Percentiles rank a stretch among this genome's conserved stretches.
Conservation (phyloP, 2,113 vertebrate genomes). For the Sapajus apella region DNA sequence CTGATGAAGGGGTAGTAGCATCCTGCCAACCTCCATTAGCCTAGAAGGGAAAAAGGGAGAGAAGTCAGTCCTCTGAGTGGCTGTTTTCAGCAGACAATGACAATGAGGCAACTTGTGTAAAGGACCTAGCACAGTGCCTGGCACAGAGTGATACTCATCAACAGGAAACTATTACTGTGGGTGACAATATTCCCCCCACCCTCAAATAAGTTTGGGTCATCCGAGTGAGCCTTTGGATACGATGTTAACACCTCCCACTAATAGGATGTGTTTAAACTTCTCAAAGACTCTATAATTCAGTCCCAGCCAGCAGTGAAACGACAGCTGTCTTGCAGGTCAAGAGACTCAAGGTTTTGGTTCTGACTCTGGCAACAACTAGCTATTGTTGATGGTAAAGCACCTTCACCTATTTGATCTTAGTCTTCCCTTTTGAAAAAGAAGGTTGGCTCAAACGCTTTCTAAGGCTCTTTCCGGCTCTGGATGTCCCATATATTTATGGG, state of each 20-base stretch:
- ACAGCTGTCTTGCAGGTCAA: not conserved
- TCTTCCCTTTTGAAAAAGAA: not conserved
- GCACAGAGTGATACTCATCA: not conserved
- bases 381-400: not conserved
- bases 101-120: not conserved
- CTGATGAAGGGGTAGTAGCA: conserved; percentile 97
- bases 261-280: not conserved
- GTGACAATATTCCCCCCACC: not conserved
- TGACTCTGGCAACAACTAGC: not conserved
- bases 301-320: not conserved
- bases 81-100: conserved; percentile 55
- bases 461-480: not conserved
- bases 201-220: not conserved
- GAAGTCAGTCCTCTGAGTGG: conserved; percentile 67
- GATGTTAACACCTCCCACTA: not conserved
- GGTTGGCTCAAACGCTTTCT: not conserved
- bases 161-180: not conserved
- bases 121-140: not conserved
- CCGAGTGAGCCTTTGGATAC: not conserved
- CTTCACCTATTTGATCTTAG: not conserved
- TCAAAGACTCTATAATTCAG: not conserved
- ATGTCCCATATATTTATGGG: not conserved
- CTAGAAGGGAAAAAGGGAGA: conserved; percentile 83
- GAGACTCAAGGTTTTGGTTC: not conserved
- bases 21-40: conserved; percentile 99